Base-by-base conservation (phyloP, 2,888 invertebrate genomes). In the Taenaris catops region DNA sequence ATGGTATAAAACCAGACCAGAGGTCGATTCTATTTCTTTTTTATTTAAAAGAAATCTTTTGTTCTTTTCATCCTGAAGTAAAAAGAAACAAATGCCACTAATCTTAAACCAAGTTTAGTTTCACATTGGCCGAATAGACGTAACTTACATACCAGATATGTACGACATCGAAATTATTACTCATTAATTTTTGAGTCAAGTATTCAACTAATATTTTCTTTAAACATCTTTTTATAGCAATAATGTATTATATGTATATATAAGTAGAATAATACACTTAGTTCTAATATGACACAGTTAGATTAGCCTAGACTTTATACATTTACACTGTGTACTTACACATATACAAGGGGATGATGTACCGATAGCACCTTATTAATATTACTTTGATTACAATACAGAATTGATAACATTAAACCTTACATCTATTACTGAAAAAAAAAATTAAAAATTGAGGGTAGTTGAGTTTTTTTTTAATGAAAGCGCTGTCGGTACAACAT, bases 211-310 rank as follows among this genome's bases (percentile, higher is more conserved):
- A 75, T 73, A 80, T 78, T 75, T 73, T 61, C 63, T 67, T 76
- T 67, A 71, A 76, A 67, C 62, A 68, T 71, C 60, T 72, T 72
- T 70, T 58, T 75, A 78, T 78, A 70, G 67, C 69, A 68, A 73
- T 76, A 71, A 64, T 75, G 57, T 55, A 53, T 53, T n/a, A 51
- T 72, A 69, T 70, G 75, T 78, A 80, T 65, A 79, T 38, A 44
- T 83, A 84, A 81, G 80, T 83, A 84, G 83, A 73, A 73, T 81
- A 81, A 70, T 80, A 80, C 72, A 76, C 83, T 86, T 86, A 86
- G 43, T 34, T 45, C 84, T 86, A 86, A 73, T 86, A 86, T 86
- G 86, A 86, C 86, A 86, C 86, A 86, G 78, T 84, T 83, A 81
- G 68, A 70, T 76, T 81, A 78, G 58, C 53, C 76, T 80, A 81